Base-by-base conservation (phyloP, 1,140 invertebrate genomes). In the Chelonus insularis region DNA sequence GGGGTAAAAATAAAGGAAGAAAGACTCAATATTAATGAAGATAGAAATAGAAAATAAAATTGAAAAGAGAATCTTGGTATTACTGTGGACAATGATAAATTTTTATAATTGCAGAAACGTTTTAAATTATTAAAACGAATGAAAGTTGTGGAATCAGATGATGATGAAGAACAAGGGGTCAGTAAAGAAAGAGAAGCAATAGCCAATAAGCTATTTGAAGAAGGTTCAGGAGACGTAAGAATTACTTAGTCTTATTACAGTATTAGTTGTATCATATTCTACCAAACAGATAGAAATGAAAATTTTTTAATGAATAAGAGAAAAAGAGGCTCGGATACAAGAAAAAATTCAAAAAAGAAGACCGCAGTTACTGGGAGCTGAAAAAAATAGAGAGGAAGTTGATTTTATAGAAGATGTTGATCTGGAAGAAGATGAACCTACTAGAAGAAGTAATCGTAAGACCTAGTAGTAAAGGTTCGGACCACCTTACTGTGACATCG, bases 131-230 rank as follows among this genome's bases (percentile, higher is more conserved):
- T 97, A 48, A 84, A 88, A 63, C 85, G 91, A 52, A 87, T 95
- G 70, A 88, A 92, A 78, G 92, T 94, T 83, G 93, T 95, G 73
- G 93, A 94, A 73, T 93, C 91, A 68, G 91, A 93, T 63, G 91
- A 92, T 67, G 90, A 90, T 57, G 85, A 87, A 63, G 86, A 88
- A 68, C 83, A 84, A 29, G 90, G 91, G 70, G 85, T 86, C 18
- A 89, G 88, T 4, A 83, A 91, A 62, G 91, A 91, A 60, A 82
- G 91, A 64, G 92, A 96, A 72, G 90, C 90, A 8, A 95, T 96
- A 71, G 94, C 93, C 0, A 93, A 93, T 77, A 90, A 95, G 72
- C 80, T 96, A 11, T 96, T 96, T 81, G 89, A 90, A 67, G 88
- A 86, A 51, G 86, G 84, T 20, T 92, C 92, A 62, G 93, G 93